These are phyloP conservation scores for Dendrophyllia cribrosa DNA, from an alignment of 64 coral and sea anemone genomes.

Conservation along the genomic window DNA sequence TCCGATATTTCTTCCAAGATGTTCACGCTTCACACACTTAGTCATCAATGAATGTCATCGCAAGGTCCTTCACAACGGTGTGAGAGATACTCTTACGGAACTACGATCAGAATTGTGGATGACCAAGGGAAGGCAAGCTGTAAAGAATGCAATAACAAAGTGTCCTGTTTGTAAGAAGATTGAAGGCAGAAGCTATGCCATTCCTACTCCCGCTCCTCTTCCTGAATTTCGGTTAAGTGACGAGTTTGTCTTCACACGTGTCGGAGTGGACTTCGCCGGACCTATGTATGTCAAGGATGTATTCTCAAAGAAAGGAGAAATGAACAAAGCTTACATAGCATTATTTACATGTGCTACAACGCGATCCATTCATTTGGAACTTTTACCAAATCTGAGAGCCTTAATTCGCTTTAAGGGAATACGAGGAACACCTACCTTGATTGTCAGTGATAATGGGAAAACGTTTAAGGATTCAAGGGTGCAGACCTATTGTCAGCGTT, in stretches of 20 bases:
- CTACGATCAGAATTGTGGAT: constrained; percentile 60
- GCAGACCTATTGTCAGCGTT: constrained; percentile 2
- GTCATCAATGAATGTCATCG: constrained; percentile 47
- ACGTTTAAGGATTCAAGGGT: constrained; percentile 44
- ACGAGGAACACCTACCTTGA: constrained; percentile 19
- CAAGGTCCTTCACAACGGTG: constrained; percentile 58
- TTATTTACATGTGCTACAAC: constrained; percentile 35
- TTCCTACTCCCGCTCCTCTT: constrained; percentile 42
- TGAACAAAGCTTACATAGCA: constrained; percentile 35
- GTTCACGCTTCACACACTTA: constrained; percentile 36
- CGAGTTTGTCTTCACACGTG: constrained; percentile 51
- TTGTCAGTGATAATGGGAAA: constrained; percentile 58
- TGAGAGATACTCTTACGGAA: constrained; percentile 52
- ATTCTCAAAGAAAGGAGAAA: constrained; percentile 1
- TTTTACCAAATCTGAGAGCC: constrained; percentile 22
- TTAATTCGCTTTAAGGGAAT: constrained; percentile 37
- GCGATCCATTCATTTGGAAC: constrained; percentile 49
- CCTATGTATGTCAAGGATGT: constrained; percentile 57
- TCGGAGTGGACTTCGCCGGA: constrained; percentile 81
- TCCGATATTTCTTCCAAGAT: constrained; percentile 47
- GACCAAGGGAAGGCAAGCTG: constrained; percentile 17
- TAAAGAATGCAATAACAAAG: constrained; percentile 32
- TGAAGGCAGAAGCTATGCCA: constrained; percentile 37
- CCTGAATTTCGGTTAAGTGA: constrained; percentile 58
- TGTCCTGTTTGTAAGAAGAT: constrained; percentile 76